Percentiles rank a stretch among this genome's conserved stretches.
Evolutionary conservation across 2,113 vertebrate genomes (phyloP).

Genomic region (Odocoileus hemionus): DNA sequence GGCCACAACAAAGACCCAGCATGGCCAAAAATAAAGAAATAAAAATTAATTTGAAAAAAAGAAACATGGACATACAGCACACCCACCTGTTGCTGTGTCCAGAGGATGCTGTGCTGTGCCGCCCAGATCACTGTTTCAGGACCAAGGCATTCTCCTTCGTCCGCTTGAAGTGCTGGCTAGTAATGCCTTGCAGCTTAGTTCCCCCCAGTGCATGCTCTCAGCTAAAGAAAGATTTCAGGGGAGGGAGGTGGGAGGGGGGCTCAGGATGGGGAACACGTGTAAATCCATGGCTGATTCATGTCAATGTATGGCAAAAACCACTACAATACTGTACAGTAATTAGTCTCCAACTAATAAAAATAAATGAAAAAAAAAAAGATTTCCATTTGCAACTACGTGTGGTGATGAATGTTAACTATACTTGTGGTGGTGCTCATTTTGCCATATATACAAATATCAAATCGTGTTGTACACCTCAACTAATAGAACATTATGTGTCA

Average conservation of each 20-base stretch:
- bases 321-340: too few relatives aligned
- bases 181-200: background rate
- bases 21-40: background rate
- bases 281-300: too few relatives aligned
- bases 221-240: background rate
- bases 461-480: background rate
- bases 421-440: background rate
- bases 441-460: background rate
- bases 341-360: too few relatives aligned
- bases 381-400: background rate
- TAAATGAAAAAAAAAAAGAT: background rate
- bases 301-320: too few relatives aligned
- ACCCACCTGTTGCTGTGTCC: background rate
- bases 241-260: too few relatives aligned
- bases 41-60: background rate
- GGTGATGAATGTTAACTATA: background rate
- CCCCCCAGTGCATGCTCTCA: background rate
- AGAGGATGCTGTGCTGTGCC: background rate
- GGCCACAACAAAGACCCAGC: background rate
- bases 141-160: background rate
- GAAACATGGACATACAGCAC: background rate
- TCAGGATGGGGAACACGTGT: too few relatives aligned
- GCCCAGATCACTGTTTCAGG: background rate
- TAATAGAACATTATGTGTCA: background rate
- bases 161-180: background rate